Evolutionary conservation across 2,113 vertebrate species (phyloP).

Genomic region (Argyrosomus japonicus): DNA sequence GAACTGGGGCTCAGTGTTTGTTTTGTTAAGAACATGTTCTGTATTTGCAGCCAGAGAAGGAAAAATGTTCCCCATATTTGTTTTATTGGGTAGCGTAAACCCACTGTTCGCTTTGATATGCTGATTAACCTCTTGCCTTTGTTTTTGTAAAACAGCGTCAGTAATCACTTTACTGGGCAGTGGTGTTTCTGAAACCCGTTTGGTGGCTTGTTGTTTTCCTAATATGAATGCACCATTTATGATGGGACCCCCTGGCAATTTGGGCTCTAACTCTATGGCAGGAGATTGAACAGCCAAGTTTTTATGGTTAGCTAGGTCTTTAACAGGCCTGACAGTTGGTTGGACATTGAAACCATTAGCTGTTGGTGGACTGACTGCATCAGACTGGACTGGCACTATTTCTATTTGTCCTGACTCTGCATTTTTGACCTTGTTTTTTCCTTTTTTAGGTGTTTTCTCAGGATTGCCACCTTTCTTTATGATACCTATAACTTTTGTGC

Average conservation of each 20-base stretch:
- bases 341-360: constrained; percentile 1
- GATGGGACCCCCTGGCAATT: background rate
- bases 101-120: background rate
- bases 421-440: constrained; percentile 18
- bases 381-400: background rate
- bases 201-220: constrained; percentile 19
- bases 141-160: constrained; percentile 11
- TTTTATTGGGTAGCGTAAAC: constrained; percentile 19
- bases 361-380: constrained; percentile 22
- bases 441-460: constrained; percentile 25
- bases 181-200: constrained; percentile 23
- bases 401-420: constrained; percentile 20
- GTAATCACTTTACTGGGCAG: background rate
- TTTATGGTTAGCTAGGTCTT: constrained; percentile 14
- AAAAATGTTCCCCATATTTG: constrained; percentile 22
- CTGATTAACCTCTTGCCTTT: constrained; percentile 22
- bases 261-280: background rate
- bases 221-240: background rate
- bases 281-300: background rate
- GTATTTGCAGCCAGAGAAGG: constrained; percentile 1
- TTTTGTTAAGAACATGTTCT: constrained; percentile 2
- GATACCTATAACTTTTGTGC: constrained; percentile 26
- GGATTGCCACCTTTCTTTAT: constrained; percentile 20
- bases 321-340: constrained; percentile 7
- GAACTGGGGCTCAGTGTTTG: background rate